A percentile compares a stretch with the other conserved stretches of the same genome.
Conservation (phyloP, 2,888 invertebrate genomes). For the Catocala fraxini region DNA sequence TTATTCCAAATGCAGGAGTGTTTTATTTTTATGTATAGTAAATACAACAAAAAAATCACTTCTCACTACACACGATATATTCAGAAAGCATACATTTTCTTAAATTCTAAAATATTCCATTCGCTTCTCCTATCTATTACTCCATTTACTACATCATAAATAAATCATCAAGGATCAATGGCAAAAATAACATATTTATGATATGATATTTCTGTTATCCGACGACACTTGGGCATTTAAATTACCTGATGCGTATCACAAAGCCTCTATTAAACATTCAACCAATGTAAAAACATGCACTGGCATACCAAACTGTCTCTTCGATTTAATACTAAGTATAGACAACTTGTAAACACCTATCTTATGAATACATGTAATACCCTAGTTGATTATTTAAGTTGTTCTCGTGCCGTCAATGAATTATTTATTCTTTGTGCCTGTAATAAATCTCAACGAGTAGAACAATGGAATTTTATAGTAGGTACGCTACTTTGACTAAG, state of each 20-base stretch:
- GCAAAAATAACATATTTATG: not conserved
- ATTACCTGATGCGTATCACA: not conserved
- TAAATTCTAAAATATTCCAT: too few species aligned
- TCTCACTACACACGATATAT: too few species aligned
- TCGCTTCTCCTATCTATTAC: too few species aligned
- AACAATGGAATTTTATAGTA: constrained; percentile 47
- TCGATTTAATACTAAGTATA: constrained; percentile 3
- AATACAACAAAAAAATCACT: too few species aligned
- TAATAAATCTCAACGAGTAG: constrained; percentile 54
- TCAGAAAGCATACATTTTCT: too few species aligned
- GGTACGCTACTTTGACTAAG: constrained; percentile 32
- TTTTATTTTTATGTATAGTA: too few species aligned
- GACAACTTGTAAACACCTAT: constrained; percentile 12
- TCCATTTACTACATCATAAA: too few species aligned
- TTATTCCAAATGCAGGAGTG: too few species aligned
- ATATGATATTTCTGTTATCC: not conserved
- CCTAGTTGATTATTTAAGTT: constrained; percentile 37
- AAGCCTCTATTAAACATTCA: constrained; percentile 2
- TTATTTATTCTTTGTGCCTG: constrained; percentile 59
- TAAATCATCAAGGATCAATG: not conserved
- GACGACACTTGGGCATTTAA: not conserved
- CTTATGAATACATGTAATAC: constrained; percentile 60
- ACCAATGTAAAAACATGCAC: constrained; percentile 13
- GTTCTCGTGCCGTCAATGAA: constrained; percentile 60
- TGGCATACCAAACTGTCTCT: constrained; percentile 17